Percentiles rank a stretch among this genome's conserved stretches.
These are phyloP conservation scores for Scaeva pyrastri DNA, from an alignment of 2,888 invertebrate genomes.

Conservation along the genomic window DNA sequence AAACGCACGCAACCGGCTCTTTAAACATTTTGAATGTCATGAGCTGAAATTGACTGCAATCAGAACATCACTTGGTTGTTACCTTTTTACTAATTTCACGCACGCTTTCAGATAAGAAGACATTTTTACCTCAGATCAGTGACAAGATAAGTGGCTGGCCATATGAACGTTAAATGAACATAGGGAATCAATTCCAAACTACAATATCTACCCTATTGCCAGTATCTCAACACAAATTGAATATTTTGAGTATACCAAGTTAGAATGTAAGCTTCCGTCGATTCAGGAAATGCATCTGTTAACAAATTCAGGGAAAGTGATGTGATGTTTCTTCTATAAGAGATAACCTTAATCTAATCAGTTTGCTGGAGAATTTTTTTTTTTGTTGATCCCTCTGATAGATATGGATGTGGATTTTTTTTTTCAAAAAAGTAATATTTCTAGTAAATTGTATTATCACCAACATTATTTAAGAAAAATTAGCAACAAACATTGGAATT, in stretches of 20 bases:
- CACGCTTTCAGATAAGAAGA: conserved; percentile 52
- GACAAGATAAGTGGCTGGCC: conserved; percentile 15
- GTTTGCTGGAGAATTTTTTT: too few species aligned
- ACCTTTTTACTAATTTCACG: conserved; percentile 61
- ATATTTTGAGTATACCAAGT: background rate
- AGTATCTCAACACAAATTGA: background rate
- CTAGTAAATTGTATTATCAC: too few species aligned
- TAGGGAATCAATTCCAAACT: background rate
- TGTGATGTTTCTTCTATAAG: too few species aligned
- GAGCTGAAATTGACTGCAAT: conserved; percentile 47
- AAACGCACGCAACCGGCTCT: conserved; percentile 44
- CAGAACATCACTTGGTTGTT: conserved; percentile 60
- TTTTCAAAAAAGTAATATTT: too few species aligned
- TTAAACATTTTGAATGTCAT: conserved; percentile 34
- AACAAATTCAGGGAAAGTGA: too few species aligned
- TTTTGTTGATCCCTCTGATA: too few species aligned
- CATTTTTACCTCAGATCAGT: conserved; percentile 13
- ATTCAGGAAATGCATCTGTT: too few species aligned
- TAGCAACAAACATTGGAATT: too few species aligned
- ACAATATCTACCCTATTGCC: background rate
- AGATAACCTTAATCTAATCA: too few species aligned
- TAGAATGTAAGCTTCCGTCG: background rate
- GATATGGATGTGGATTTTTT: too few species aligned
- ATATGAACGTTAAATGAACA: conserved; percentile 1
- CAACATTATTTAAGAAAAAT: too few species aligned